Percentiles rank a stretch among this genome's conserved stretches.
phyloP scores from a whole-genome alignment of 2,797 vertebrate genomes.

The Pyrocephalus nanus region DNA sequence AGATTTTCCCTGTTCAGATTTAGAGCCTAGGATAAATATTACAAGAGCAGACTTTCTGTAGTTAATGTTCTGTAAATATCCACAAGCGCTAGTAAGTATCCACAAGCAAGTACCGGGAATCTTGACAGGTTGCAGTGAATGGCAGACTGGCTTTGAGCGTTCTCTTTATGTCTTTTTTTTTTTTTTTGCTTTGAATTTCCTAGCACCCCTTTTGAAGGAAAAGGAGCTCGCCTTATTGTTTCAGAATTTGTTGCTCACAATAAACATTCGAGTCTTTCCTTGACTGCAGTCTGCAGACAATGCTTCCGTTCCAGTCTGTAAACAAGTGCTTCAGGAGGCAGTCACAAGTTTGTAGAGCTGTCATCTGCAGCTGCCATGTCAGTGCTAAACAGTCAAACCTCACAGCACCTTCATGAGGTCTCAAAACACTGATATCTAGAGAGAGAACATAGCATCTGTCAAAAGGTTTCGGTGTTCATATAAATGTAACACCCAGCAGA shows the following conservation, averaged over 20 bases:
- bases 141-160: background rate
- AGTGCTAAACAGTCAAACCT: slow-evolving; percentile 9
- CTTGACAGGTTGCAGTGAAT: background rate
- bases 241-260: background rate
- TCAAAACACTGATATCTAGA: background rate
- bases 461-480: background rate
- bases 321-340: slow-evolving; percentile 2
- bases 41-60: background rate
- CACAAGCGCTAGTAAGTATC: slow-evolving; percentile 22
- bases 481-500: background rate
- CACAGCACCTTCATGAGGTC: background rate
- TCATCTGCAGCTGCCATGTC: background rate
- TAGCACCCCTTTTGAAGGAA: background rate
- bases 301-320: background rate
- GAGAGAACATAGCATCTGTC: background rate
- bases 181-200: background rate
- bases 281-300: background rate
- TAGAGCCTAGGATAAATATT: background rate
- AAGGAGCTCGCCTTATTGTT: background rate
- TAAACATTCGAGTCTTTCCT: background rate
- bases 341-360: slow-evolving; percentile 19
- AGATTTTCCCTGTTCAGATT: background rate
- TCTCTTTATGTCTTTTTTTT: background rate
- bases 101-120: background rate
- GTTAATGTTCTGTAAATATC: slow-evolving; percentile 23